Evolutionary conservation across 1,140 invertebrate species (phyloP).

Genomic region (Teleopsis dalmanni): DNA sequence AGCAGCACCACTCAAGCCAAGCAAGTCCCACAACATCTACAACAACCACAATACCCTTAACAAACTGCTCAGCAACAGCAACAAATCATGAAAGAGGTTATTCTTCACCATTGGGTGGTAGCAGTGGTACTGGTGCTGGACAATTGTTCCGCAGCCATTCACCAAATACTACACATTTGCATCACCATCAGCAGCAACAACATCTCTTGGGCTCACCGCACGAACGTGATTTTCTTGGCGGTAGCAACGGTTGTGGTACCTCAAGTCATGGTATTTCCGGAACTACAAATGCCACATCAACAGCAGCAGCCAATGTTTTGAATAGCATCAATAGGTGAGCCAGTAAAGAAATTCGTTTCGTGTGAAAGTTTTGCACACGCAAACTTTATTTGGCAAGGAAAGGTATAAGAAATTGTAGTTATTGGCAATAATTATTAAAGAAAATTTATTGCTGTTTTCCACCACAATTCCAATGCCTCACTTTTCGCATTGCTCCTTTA

Average conservation of each 20-base stretch:
- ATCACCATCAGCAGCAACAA: conserved; percentile 34
- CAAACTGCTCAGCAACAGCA: conserved; percentile 6
- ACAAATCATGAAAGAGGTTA: conserved; percentile 35
- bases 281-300: conserved; percentile 15
- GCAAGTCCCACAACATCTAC: conserved; percentile 8
- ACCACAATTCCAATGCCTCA: background rate
- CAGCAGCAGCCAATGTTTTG: conserved; percentile 41
- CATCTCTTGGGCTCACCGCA: conserved; percentile 35
- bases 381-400: too few species aligned
- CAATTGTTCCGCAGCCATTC: conserved; percentile 36
- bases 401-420: too few species aligned
- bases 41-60: conserved; percentile 11
- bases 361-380: too few species aligned
- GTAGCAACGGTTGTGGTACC: conserved; percentile 14
- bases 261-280: background rate
- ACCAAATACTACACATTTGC: conserved; percentile 8
- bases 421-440: too few species aligned
- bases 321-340: conserved; percentile 47
- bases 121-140: too few species aligned
- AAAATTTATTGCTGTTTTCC: background rate
- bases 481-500: too few species aligned
- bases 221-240: conserved; percentile 37
- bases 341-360: background rate
- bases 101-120: conserved; percentile 26
- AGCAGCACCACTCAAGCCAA: conserved; percentile 12